Evolutionary conservation across 2,113 vertebrate species (phyloP), one percentile per base, ranked within the genome.

Genomic region (Cololabis saira): DNA sequence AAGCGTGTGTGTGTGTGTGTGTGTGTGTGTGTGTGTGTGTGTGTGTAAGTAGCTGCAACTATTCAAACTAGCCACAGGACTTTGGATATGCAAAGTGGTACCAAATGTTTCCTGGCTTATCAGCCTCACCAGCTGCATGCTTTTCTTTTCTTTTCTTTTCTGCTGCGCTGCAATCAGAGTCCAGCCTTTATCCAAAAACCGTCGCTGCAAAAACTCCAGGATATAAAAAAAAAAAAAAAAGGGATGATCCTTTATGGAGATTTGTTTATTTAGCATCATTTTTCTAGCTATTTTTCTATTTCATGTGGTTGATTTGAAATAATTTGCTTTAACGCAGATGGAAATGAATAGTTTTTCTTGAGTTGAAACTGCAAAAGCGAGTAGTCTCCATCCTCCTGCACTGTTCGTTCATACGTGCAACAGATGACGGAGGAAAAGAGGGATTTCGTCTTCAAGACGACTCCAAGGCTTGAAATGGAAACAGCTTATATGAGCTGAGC

Each of bases 41-140:
- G 44, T 41, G 61, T 48, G 17, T 14, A 58, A 55, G 67, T 17
- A 33, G 44, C 30, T 42, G 37, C 68, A 67, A 16, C 47, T 58
- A 66, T 84, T 78, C 70, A 81, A 70, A 70, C 27, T 47, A 76
- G 71, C 41, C 64, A 22, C 55, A 69, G 50, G 48, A 79, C 64
- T 78, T 74, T 89, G 68, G 74, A 84, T 78, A 87, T 87, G 74
- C 68, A 84, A 87, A 86, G 62, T 68, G 41, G 21, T 49, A 53
- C 47, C 73, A 84, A 75, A 77, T 77, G 51, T 76, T 71, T 83
- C 55, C 21, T 40, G 51, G 49, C 64, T 78, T 84, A 83, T 83
- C 81, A 62, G 63, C 48, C 33, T 81, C 21, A 17, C 62, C 33
- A 64, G 59, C 72, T 61, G 45, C 52, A 8, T 57, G 30, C 27